Conservation (phyloP, 2,888 invertebrate species). For the Clusia tigrina region DNA sequence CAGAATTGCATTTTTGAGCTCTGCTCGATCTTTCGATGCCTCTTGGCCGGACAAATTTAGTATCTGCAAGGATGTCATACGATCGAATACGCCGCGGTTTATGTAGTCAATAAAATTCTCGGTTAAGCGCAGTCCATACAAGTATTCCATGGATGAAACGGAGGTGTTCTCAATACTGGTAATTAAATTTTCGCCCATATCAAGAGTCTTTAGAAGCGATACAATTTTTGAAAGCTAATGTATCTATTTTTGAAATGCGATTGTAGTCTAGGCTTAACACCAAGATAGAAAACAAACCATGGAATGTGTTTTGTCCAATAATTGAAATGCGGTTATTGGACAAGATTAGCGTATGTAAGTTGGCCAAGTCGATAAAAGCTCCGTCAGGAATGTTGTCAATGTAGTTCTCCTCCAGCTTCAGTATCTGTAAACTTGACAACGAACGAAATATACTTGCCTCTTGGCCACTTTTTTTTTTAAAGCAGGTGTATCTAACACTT, state of each 20-base stretch:
- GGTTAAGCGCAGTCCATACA: conserved; percentile 87
- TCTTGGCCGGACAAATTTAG: conserved; percentile 88
- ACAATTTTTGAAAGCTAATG: conserved; percentile 89
- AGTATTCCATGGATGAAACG: conserved; percentile 82
- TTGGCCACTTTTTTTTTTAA: conserved; percentile 84
- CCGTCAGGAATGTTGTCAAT: conserved; percentile 85
- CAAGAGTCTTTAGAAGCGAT: conserved; percentile 84
- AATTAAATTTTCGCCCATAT: conserved; percentile 91
- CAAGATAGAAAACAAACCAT: conserved; percentile 85
- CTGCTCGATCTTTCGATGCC: too few species aligned
- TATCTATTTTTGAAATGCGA: conserved; percentile 80
- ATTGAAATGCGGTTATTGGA: conserved; percentile 85
- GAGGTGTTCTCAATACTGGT: conserved; percentile 81
- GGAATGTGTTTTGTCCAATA: conserved; percentile 83
- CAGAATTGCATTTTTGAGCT: too few species aligned
- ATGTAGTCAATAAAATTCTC: conserved; percentile 86
- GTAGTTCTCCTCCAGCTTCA: conserved; percentile 86
- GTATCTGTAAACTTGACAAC: conserved; percentile 81
- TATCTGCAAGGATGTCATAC: conserved; percentile 82
- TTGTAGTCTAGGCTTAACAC: conserved; percentile 87
- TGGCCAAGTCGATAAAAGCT: conserved; percentile 87
- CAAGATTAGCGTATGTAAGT: conserved; percentile 86
- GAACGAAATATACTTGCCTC: conserved; percentile 85
- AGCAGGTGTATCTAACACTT: too few species aligned
- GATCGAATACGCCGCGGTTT: conserved; percentile 79